Base-by-base conservation (phyloP, 2,113 vertebrate species). In the Poeciliopsis occidentalis region DNA sequence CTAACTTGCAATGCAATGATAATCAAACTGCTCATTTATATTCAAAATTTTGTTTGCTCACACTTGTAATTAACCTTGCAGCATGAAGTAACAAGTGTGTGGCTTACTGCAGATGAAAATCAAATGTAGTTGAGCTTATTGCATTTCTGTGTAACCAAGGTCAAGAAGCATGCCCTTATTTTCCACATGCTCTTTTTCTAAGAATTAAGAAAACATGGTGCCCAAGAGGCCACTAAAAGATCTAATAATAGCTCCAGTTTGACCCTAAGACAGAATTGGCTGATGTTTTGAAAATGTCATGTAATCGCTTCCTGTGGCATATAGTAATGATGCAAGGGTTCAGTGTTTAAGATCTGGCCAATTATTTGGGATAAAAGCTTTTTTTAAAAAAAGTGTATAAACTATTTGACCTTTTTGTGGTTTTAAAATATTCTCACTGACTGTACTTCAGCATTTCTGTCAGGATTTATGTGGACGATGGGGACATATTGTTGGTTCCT, bases 401-500 rank as follows among this genome's bases (percentile, higher is more conserved):
- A 37, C 10, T 11, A 37, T 37, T 37, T 37, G 34, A 34, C 7
- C 8, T 34, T 44, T 44, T 44, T 44, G 12, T 44, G 3, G 4
- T 10, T 44, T 44, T 17, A 44, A 44, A 44, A 37, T 37, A 37
- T 37, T 37, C 34, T 37, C 10, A 2, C 51, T 17, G 15, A 0
- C 17, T 66, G 34, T 44, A 37, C 63, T 51, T 26, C 89, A 98
- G 96, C 95, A 4, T 92, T 97, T 76, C 32, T 95, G 69, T 95
- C 95, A 24, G 97, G 97, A 60, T n/a, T 94, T 27, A 95, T 98
- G 79, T 97, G 96, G 97, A 86, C 94, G 0, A 71, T 95, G 37
- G 96, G 93, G 10, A 95, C 86, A 68, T 97, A 96, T 89, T 95
- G 94, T 83, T 98, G 96, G 95, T 96, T 96, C 87, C 65, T 97